Conservation (phyloP, 2,113 vertebrate genomes). For the Nibea albiflora region DNA sequence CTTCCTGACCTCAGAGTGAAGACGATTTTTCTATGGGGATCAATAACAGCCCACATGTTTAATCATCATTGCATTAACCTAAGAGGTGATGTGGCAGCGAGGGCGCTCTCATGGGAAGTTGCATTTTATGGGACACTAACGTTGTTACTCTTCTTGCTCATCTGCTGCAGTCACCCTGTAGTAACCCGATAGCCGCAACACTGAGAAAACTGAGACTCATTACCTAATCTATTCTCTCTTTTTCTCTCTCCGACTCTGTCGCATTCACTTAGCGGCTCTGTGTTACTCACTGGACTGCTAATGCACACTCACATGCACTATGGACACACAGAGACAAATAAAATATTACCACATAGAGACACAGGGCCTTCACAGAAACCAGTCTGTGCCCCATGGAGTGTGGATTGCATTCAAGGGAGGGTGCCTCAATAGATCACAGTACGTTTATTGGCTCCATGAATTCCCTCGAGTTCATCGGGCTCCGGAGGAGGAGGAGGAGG, state of each 20-base stretch:
- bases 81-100: conserved; percentile 24
- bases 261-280: conserved; percentile 44
- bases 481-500: conserved; percentile 63
- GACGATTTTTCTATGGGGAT: conserved; percentile 37
- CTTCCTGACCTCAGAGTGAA: conserved; percentile 11
- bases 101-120: conserved; percentile 34
- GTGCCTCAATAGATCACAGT: conserved; percentile 66
- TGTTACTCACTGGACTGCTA: conserved; percentile 6
- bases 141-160: conserved; percentile 28
- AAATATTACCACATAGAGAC: conserved; percentile 31
- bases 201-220: conserved; percentile 46
- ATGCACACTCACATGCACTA: conserved; percentile 28
- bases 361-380: conserved; percentile 19
- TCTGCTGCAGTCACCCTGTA: conserved; percentile 44
- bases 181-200: conserved; percentile 45
- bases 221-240: conserved; percentile 50
- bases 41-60: conserved; percentile 49
- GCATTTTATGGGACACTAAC: conserved; percentile 47
- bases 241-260: conserved; percentile 28
- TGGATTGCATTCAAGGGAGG: conserved; percentile 61
- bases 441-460: conserved; percentile 71
- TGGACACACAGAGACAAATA: conserved; percentile 20
- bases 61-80: conserved; percentile 52
- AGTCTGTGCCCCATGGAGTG: conserved; percentile 25
- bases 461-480: conserved; percentile 73